A percentile compares a stretch with the other conserved stretches of the same genome.
Evolutionary conservation across 2,113 vertebrate species (phyloP).

Genomic region (Noturus placidus): DNA sequence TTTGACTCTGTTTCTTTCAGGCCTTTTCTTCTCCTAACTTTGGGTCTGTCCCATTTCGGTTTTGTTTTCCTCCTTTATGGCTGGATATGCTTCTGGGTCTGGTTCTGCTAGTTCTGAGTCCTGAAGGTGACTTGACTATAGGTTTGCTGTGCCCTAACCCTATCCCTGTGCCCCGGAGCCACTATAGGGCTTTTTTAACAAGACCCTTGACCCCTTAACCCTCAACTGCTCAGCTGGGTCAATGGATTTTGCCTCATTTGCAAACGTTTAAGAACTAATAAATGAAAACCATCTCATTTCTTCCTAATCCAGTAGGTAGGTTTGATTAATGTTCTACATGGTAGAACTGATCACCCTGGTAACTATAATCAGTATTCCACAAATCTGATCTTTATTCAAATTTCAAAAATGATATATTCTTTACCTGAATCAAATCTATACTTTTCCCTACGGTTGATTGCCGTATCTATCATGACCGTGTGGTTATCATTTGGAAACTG

Average conservation of each 20-base stretch:
- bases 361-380: not conserved
- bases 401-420: not conserved
- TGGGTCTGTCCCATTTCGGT: not conserved
- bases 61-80: not conserved
- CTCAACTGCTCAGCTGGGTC: not conserved
- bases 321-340: not conserved
- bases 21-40: not conserved
- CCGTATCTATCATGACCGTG: not conserved
- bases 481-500: slow-evolving; percentile 3
- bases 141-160: not conserved
- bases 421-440: not conserved
- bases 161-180: no score
- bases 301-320: not conserved
- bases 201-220: not conserved
- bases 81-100: not conserved
- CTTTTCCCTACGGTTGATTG: not conserved
- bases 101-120: not conserved
- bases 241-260: not conserved
- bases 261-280: not conserved
- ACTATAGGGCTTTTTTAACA: not conserved
- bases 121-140: not conserved
- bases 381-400: not conserved
- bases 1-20: not conserved
- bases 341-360: not conserved
- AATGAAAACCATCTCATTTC: not conserved